Evolutionary conservation across 2,113 vertebrate species (phyloP), one percentile per base, ranked within the genome.

Genomic region (Casuarius casuarius): DNA sequence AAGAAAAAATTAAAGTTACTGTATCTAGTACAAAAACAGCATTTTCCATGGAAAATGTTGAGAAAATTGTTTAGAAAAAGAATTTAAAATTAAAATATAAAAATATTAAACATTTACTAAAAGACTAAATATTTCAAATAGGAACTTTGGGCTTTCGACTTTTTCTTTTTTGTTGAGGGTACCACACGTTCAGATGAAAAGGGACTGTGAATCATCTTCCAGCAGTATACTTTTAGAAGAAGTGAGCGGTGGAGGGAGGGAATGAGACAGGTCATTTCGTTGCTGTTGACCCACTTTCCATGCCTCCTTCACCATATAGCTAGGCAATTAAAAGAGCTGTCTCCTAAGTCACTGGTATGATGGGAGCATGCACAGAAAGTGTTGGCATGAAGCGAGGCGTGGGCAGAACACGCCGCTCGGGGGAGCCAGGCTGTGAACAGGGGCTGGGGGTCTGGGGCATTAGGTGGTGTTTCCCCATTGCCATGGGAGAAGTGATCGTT

Each of bases 361-460:
- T 0, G 0, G 35, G 35, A 33, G 5, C 0, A 2, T 59, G n/a
- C 7, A 9, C 35, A 62, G 67, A n/a, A 76, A 35, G n/a, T 49
- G 13, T 18, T 35, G 58, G 5, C 49, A 14, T 35, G 42, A 70
- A 56, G 51, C 13, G 42, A 62, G 63, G 2, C 0, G 0, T 4
- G 6, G 88, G 51, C 77, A 35, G n/a, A 84, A 46, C 26, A 46
- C 12, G 29, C 42, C 5, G 26, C 16, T n/a, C n/a, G 68, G 7
- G n/a, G 63, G 56, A 16, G 23, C 56, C 29, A 3, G 0, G 26
- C 72, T 94, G 54, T 0, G 1, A 1, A 21, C 4, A 0, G 3
- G 46, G 19, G 33, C 17, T 23, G 33, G 10, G 54, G 29, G 40
- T 92, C 0, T 3, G 12, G 29, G 52, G 54, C 23, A 5, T 28